Evolutionary conservation across 2,797 vertebrate species (phyloP), one percentile per base, ranked within the genome.

Genomic region (Pogoniulus pusillus): DNA sequence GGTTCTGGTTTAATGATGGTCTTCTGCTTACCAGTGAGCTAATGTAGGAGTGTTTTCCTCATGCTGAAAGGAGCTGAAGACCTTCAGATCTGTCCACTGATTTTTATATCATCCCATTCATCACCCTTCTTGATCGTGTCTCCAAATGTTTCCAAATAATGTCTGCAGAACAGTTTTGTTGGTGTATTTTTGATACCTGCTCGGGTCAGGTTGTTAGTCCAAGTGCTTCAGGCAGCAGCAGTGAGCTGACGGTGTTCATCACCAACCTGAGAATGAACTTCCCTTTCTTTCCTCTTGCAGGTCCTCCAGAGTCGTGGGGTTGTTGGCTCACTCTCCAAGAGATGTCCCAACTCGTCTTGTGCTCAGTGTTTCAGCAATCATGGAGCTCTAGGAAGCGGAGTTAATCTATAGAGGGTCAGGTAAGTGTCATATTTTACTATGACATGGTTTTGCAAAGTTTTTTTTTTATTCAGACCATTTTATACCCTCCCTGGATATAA

Each of bases 371-470:
- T 45, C 91, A 75, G 12, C 91, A 85, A 12, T 78, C 63, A 51
- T 3, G 88, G 84, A 95, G 79, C 84, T 96, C 86, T 94, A 66
- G 88, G 88, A 81, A 85, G 85, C 32, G 82, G 86, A 91, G n/a
- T 74, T 90, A 92, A 34, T 66, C 89, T 96, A 66, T 95, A 96
- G 95, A 95, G 95, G 95, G 95, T 95, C 93, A 83, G 95, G 95
- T 96, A 81, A 95, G 95, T 90, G 91, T 85, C 82, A 35, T 83
- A 45, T 93, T 96, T 96, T 95, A 93, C 95, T 96, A 93, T 96
- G 95, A 96, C 95, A 96, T 96, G 95, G 95, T 96, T 96, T 96
- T 96, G 95, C 93, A 5, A 96, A 96, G 95, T 96, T 96, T 95
- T 95, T 94, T 94, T 94, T 94, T 91, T 60, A 93, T 89, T 93